Evolutionary conservation across 2,888 invertebrate species (phyloP), one percentile per base, ranked within the genome.

Genomic region (Drosophila pegasa): DNA sequence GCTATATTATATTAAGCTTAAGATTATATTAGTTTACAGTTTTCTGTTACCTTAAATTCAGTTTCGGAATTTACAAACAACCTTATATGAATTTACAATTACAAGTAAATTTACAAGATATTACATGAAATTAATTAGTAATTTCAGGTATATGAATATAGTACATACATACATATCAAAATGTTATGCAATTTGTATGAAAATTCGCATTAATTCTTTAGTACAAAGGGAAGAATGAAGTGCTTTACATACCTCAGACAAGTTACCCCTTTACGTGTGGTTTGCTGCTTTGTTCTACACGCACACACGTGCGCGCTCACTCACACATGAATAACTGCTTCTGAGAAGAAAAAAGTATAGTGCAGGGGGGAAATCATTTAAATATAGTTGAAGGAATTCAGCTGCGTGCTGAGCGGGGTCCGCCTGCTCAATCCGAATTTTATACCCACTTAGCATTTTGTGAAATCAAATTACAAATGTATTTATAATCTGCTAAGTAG

Each of bases 401-500:
- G 18, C 35, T 56, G 56, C 48, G 48, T 56, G 56, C 14, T 14
- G 2, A 20, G 18, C 12, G 25, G 25, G 12, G 7, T 10, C 20
- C 29, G n/a, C 20, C 56, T 2, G 35, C 35, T 18, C n/a, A 14
- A 27, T 35, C 27, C 56, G 47, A 47, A 56, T 43, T 56, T 35
- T 47, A 47, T 56, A n/a, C 25, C 14, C 16, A 18, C 25, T 47
- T 18, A 27, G 18, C 48, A 37, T 48, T 47, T 45, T 16, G 48
- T 56, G 18, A 47, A 48, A 56, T 56, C 35, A 47, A 56, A 48
- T 47, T 47, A 56, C 48, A 56, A 35, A 27, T 12, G 25, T 56
- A 56, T 56, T 56, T 56, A 48, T 48, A 56, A 35, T 47, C 25
- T 47, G 35, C 18, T 56, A 56, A 56, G 56, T n/a, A 35, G 25